Base-by-base conservation (phyloP, 2,888 invertebrate species). In the Chaitophorus viminalis region DNA sequence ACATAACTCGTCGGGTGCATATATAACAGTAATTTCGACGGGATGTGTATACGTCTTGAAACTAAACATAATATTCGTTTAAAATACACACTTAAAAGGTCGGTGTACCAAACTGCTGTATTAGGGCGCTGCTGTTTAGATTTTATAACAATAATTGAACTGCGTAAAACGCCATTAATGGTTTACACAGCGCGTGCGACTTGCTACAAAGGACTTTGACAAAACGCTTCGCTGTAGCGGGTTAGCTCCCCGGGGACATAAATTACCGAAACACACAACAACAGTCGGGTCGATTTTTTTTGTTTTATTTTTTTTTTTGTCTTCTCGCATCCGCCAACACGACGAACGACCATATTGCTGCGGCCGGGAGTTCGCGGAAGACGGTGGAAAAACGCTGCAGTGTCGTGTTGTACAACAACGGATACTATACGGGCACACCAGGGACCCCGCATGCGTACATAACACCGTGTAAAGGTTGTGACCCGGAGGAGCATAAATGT, bases 311-410 rank as follows among this genome's bases (percentile, higher is more conserved):
- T n/a, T n/a, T n/a, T n/a, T n/a, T n/a, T n/a, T n/a, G n/a, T n/a
- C n/a, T n/a, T 70, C 31, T 17, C 77, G 36, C 36, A 65, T 79
- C 79, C 79, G 79, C 11, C 70, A 29, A 9, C n/a, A 6, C 3
- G 14, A 46, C 79, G 29, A n/a, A 21, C 60, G 29, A 39, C 65
- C 79, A 79, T 65, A 79, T 79, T 79, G 79, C 79, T 36, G 17
- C n/a, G n/a, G n/a, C 14, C 11, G 31, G 31, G 33, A 25, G 60
- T 65, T 65, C 65, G 60, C 65, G 79, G 65, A 65, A 65, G 65
- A 36, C 39, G 33, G n/a, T n/a, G 18, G 60, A 65, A 14, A 36
- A 36, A 65, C 60, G n/a, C n/a, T n/a, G n/a, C 14, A 17, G 60
- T 29, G 21, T 21, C 46, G 46, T 52, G 39, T 29, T 54, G 21